A percentile compares a stretch with the other conserved stretches of the same genome.
Evolutionary conservation across 1,140 invertebrate genomes (phyloP).

Genomic region (Caenorhabditis tropicalis): DNA sequence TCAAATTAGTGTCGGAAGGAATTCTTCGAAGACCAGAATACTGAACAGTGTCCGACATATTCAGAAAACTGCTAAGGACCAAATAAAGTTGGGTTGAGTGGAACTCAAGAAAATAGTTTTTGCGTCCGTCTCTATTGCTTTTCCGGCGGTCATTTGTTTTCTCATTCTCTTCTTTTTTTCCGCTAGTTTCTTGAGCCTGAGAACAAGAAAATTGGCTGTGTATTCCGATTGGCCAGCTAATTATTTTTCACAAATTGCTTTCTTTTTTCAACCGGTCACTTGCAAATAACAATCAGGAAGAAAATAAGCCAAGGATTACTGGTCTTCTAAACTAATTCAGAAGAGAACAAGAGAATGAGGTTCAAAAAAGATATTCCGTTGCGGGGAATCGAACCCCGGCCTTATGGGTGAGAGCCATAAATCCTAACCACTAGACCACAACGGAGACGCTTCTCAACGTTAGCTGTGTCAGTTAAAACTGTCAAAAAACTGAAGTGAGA

Average conservation of each 20-base stretch:
- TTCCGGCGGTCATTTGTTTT: conserved; percentile 3
- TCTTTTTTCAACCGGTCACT: not conserved
- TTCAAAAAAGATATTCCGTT: conserved; percentile 72
- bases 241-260: conserved; percentile 17
- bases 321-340: too few relatives aligned
- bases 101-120: conserved; percentile 1
- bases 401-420: conserved; percentile 83
- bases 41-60: not conserved
- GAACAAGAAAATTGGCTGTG: conserved; percentile 11
- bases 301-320: not conserved
- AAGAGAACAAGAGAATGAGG: too few relatives aligned
- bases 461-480: too few relatives aligned
- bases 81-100: too few relatives aligned
- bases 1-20: not conserved
- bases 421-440: conserved; percentile 78
- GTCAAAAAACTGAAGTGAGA: too few relatives aligned
- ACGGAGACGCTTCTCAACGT: conserved; percentile 41
- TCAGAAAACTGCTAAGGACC: not conserved
- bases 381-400: conserved; percentile 84
- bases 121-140: not conserved
- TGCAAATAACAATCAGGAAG: not conserved
- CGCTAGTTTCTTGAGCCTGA: not conserved
- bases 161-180: not conserved
- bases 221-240: not conserved
- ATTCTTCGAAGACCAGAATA: not conserved